These are phyloP conservation scores for Cosmia trapezina DNA, from an alignment of 2,888 invertebrate genomes.

Conservation along the genomic window DNA sequence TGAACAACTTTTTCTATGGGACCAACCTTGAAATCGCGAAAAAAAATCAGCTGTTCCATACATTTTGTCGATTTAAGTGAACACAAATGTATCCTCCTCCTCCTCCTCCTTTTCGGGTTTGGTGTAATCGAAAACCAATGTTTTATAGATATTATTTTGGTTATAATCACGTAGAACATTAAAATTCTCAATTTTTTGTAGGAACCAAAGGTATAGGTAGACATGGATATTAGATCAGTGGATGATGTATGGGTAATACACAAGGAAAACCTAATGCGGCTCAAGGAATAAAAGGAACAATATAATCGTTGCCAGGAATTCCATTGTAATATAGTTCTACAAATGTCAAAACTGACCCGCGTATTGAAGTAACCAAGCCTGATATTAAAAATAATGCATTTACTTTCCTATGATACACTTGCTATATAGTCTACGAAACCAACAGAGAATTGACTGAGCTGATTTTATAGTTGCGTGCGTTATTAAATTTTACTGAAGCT, in stretches of 20 bases:
- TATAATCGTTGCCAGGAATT: background rate
- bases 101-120: too few relatives aligned
- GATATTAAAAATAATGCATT: slow-evolving; percentile 47
- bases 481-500: too few relatives aligned
- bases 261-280: background rate
- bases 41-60: too few relatives aligned
- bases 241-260: background rate
- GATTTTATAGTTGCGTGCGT: background rate
- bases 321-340: background rate
- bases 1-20: too few relatives aligned
- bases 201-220: background rate
- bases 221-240: background rate
- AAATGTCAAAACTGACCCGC: slow-evolving; percentile 10
- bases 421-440: slow-evolving; percentile 22
- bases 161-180: background rate
- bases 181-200: background rate
- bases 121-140: too few relatives aligned
- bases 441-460: background rate
- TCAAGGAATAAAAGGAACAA: background rate
- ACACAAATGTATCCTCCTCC: too few relatives aligned
- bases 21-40: too few relatives aligned
- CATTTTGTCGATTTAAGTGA: too few relatives aligned
- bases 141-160: background rate
- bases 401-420: slow-evolving; percentile 45
- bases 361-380: slow-evolving; percentile 26